phyloP scores from a whole-genome alignment of 2,888 invertebrate genomes.

The Mythimna lalbum region DNA sequence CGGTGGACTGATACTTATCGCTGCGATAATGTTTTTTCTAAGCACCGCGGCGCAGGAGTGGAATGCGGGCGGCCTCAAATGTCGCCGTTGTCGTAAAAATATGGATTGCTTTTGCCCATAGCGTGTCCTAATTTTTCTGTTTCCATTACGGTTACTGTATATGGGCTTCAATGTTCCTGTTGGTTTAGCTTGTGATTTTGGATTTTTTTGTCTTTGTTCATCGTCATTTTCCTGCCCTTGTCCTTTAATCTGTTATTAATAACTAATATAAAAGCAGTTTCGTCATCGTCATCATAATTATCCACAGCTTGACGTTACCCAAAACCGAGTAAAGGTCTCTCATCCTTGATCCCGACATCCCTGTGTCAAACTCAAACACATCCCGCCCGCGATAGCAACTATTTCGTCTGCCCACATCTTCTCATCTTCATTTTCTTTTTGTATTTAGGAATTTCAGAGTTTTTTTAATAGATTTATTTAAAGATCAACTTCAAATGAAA shows the following conservation, averaged over 20 bases:
- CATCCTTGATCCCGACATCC: neutral
- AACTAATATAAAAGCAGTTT: neutral
- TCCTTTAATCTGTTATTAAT: neutral
- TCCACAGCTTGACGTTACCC: neutral
- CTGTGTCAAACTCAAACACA: neutral
- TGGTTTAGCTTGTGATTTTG: neutral
- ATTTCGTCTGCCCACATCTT: neutral
- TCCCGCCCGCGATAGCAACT: no score
- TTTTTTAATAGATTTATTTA: neutral
- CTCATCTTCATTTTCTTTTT: no score
- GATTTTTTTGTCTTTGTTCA: neutral
- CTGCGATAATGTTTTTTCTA: slow-evolving; percentile 60
- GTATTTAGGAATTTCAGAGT: neutral
- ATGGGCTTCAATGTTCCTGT: neutral
- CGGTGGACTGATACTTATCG: slow-evolving; percentile 43
- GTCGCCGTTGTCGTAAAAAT: slow-evolving; percentile 45
- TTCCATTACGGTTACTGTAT: no score
- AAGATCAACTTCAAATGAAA: neutral
- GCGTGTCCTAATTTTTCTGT: slow-evolving; percentile 4
- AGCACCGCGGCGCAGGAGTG: slow-evolving; percentile 44
- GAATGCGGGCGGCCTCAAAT: slow-evolving; percentile 64
- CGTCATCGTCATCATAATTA: neutral
- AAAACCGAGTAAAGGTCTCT: neutral
- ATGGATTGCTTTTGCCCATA: slow-evolving; percentile 45
- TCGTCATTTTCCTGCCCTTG: no score